These are phyloP conservation scores for Gambusia holbrooki DNA, from an alignment of 2,113 vertebrate genomes.

Conservation along the genomic window DNA sequence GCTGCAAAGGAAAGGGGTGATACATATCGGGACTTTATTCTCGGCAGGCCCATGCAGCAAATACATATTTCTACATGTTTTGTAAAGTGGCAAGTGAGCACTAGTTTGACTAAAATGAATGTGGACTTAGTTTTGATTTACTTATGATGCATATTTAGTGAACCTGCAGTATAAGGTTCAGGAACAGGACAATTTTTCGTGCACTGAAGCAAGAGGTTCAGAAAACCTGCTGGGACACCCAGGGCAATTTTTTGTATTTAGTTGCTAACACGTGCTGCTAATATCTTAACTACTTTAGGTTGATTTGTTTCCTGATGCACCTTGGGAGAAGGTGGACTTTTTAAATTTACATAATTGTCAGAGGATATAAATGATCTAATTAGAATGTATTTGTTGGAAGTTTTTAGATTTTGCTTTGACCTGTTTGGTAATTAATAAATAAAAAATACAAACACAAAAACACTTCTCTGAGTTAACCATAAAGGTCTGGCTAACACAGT, in stretches of 20 bases:
- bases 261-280: too few species aligned
- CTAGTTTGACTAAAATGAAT: neutral
- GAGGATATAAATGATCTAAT: neutral
- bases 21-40: conserved; percentile 10
- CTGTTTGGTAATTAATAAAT: neutral
- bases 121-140: neutral
- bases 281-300: too few species aligned
- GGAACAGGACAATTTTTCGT: neutral
- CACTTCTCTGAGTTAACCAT: too few species aligned
- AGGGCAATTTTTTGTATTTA: too few species aligned
- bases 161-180: too few species aligned
- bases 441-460: neutral
- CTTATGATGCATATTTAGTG: neutral
- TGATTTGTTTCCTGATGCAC: too few species aligned
- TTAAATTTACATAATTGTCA: too few species aligned
- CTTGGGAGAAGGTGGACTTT: too few species aligned
- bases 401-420: neutral
- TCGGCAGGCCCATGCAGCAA: neutral
- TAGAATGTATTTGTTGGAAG: neutral
- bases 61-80: neutral
- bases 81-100: neutral
- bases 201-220: neutral
- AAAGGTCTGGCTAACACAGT: too few species aligned
- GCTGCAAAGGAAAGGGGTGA: conserved; percentile 5
- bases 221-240: neutral